Percentiles rank a stretch among this genome's conserved stretches.
Evolutionary conservation across 2,797 vertebrate species (phyloP).

Genomic region (Diglossa cyanea): DNA sequence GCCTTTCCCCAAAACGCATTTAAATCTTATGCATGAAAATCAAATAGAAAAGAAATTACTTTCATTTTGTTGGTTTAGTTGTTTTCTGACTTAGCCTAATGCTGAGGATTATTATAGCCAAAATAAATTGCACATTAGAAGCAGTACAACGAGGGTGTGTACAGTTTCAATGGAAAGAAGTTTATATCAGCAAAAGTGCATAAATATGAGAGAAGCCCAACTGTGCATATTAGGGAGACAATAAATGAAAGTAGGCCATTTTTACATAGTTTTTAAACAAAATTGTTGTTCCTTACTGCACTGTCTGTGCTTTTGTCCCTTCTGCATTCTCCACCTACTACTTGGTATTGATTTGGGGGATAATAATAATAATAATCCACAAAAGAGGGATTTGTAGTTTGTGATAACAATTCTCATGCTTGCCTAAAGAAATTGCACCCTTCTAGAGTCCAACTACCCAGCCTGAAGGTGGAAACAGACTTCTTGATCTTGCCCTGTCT

Average conservation of each 20-base stretch:
- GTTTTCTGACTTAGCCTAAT: constrained; percentile 22
- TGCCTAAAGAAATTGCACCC: not conserved
- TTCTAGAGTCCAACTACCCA: not conserved
- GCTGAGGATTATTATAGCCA: not conserved
- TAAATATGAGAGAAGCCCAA: not conserved
- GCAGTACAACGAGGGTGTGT: not conserved
- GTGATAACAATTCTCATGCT: not conserved
- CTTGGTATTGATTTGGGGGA: not conserved
- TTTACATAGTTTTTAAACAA: constrained; percentile 9
- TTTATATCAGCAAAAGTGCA: not conserved
- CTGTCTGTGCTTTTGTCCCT: not conserved
- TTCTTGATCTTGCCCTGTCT: not conserved
- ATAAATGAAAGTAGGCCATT: not conserved
- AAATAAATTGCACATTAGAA: constrained; percentile 19
- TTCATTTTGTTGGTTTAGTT: constrained; percentile 23
- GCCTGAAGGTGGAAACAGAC: not conserved
- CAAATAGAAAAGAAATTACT: constrained; percentile 6
- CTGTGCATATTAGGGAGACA: not conserved
- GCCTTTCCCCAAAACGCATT: not conserved
- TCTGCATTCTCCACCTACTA: not conserved
- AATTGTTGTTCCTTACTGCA: not conserved
- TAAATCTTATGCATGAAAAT: not conserved
- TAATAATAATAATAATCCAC: not conserved
- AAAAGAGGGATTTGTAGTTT: not conserved
- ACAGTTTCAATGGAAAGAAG: not conserved